Evolutionary conservation across 2,113 vertebrate species (phyloP).

Genomic region (Egretta garzetta): DNA sequence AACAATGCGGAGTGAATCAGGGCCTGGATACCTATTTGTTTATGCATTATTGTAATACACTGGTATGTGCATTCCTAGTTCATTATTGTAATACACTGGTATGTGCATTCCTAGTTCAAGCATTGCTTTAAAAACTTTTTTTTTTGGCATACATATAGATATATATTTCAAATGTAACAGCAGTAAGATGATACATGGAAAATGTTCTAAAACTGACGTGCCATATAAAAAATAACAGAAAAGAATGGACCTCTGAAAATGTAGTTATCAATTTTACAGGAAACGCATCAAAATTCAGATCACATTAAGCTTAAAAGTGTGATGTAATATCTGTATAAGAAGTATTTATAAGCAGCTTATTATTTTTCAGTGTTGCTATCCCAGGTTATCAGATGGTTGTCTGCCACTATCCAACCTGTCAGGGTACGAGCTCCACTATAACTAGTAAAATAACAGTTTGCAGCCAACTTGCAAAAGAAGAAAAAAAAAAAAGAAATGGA

Average conservation of each 20-base stretch:
- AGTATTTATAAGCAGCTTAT: neutral
- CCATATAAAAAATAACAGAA: neutral
- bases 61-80: no score
- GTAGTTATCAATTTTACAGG: neutral
- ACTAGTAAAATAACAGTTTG: slow-evolving; percentile 50
- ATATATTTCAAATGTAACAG: neutral
- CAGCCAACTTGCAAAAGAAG: slow-evolving; percentile 27
- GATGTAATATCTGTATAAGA: neutral
- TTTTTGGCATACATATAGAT: neutral
- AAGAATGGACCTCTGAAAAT: neutral
- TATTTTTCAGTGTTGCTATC: neutral
- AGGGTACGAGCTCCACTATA: neutral
- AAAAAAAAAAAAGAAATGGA: neutral
- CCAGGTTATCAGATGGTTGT: neutral
- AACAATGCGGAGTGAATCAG: neutral
- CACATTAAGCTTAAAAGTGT: neutral
- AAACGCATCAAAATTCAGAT: neutral
- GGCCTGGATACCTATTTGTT: neutral
- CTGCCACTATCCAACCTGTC: neutral
- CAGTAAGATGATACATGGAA: neutral
- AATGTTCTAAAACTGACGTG: neutral
- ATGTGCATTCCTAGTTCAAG: neutral
- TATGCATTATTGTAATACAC: neutral
- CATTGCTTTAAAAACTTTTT: neutral
- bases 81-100: neutral